Base-by-base conservation (phyloP, 2,797 vertebrate genomes). In the Scleropages formosus region DNA sequence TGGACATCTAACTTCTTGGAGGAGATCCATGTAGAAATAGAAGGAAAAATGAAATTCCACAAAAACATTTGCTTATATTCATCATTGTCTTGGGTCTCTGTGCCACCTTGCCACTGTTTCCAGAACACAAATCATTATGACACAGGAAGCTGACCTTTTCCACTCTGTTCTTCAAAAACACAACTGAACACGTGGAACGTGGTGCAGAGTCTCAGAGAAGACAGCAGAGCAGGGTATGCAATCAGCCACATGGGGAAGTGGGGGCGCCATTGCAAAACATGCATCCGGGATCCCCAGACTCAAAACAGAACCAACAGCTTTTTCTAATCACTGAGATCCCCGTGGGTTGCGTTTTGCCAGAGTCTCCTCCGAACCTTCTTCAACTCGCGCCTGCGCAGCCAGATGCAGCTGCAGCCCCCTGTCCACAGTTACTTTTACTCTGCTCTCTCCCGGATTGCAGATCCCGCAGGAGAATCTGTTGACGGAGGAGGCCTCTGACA, bases 281-380 rank as follows among this genome's bases (percentile, higher is more conserved):
- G 49, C 15, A 16, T 13, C 4, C 8, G 46, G 61, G 26, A 15
- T 71, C 31, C 47, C 51, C 51, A 71, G 20, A 27, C 49, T 71
- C 69, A 31, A 58, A 58, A 47, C 24, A 31, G 26, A 39, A 51
- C 24, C 27, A 71, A 69, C 64, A 20, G 62, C 53, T 71, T 49
- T 44, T 12, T 49, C 49, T 51, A 73, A 67, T 67, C 70, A 67
- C 20, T 18, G 18, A 22, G 61, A 26, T 65, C 24, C n/a, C 31
- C 13, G 49, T 3, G 56, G 27, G 69, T 70, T 46, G 4, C 6
- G 56, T 73, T 60, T 66, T 47, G 63, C 39, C 22, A 67, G 51
- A 59, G 62, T 18, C 27, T 26, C 31, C 27, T 18, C n/a, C 39
- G 72, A 64, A 74, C n/a, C 58, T 68, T 53, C 22, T 53, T 67